Conservation (phyloP, 2,888 invertebrate species). For the Bhutanitis thaidina region DNA sequence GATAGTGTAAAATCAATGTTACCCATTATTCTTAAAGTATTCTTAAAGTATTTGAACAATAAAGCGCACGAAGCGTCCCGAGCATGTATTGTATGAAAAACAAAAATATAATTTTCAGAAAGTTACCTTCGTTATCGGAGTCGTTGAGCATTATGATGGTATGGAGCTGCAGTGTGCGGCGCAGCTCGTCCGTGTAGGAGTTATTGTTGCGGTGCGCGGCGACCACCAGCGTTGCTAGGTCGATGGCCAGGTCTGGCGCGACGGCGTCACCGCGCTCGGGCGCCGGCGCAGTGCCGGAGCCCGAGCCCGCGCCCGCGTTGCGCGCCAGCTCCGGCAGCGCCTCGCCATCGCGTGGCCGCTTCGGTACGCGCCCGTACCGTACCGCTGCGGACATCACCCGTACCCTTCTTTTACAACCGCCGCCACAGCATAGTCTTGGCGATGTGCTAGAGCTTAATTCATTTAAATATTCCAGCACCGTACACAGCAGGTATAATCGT, state of each 20-base stretch:
- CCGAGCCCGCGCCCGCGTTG: conserved; percentile 12
- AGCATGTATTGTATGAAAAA: too few relatives aligned
- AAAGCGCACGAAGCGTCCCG: too few relatives aligned
- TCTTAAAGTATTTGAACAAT: too few relatives aligned
- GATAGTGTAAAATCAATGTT: too few relatives aligned
- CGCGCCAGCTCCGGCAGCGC: conserved; percentile 36
- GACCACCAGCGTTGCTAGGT: conserved; percentile 72
- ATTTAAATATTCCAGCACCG: too few relatives aligned
- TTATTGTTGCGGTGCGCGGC: conserved; percentile 92
- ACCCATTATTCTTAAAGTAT: too few relatives aligned
- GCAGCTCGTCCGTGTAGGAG: conserved; percentile 92
- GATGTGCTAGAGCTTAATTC: too few relatives aligned
- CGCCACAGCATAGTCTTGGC: too few relatives aligned
- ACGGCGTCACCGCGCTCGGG: conserved; percentile 20
- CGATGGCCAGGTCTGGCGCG: conserved; percentile 35
- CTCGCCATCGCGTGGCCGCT: conserved; percentile 88
- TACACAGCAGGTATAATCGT: too few relatives aligned
- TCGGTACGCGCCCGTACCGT: conserved; percentile 97
- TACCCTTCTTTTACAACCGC: too few relatives aligned
- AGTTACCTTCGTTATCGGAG: conserved; percentile 42
- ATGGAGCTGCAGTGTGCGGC: conserved; percentile 53
- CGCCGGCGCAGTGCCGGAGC: neutral
- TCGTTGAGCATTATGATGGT: conserved; percentile 36
- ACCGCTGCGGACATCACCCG: conserved; percentile 83
- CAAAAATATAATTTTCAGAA: too few relatives aligned